phyloP scores from a whole-genome alignment of 2,113 vertebrate species.

The Petrocephalus zakoni region DNA sequence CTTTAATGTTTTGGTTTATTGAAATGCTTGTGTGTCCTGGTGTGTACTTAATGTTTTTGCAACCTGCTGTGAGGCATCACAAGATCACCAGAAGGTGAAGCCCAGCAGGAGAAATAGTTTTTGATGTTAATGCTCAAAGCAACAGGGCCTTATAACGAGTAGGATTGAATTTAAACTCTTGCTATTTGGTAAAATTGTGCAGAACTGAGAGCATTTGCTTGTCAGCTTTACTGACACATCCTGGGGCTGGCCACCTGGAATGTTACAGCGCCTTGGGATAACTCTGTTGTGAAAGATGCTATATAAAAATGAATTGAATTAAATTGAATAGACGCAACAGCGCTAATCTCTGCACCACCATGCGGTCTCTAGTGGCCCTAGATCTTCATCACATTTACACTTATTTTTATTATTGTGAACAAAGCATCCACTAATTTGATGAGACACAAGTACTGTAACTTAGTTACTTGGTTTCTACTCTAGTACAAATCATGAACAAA shows the following conservation, averaged over 20 bases:
- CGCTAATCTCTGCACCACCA: neutral
- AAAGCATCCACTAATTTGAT: neutral
- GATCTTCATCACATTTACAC: neutral
- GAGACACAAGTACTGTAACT: neutral
- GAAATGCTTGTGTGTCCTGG: neutral
- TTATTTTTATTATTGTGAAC: neutral
- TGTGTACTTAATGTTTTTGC: neutral
- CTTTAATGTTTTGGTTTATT: neutral
- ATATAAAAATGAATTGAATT: too few species aligned
- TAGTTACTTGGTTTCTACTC: neutral
- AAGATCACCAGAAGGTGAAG: neutral
- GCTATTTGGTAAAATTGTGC: neutral
- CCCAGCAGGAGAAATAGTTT: neutral
- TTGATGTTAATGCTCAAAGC: neutral
- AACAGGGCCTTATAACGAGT: neutral
- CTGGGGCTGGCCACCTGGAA: neutral
- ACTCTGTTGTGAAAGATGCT: too few species aligned
- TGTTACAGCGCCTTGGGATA: neutral
- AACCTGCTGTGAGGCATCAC: neutral
- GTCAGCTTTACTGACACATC: neutral
- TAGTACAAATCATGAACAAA: neutral
- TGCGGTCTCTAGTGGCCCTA: neutral
- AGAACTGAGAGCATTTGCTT: neutral
- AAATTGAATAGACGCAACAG: too few species aligned
- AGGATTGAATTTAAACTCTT: neutral